These are phyloP conservation scores for Notoglanidium macrostoma DNA, from an alignment of 2,797 vertebrate genomes.

Conservation along the genomic window DNA sequence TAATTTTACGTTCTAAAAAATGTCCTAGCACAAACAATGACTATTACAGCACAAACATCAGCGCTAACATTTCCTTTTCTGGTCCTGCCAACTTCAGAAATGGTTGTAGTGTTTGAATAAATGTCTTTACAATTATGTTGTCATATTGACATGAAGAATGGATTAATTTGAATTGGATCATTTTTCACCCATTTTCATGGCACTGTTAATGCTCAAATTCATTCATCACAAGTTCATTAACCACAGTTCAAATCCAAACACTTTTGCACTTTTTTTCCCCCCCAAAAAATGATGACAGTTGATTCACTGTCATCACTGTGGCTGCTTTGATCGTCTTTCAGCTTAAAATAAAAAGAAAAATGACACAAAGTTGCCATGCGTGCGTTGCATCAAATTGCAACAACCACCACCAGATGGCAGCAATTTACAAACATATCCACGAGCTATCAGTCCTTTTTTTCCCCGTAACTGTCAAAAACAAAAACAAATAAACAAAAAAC, in stretches of 20 bases:
- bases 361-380: background rate
- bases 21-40: background rate
- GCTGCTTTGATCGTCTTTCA: background rate
- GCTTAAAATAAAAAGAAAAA: background rate
- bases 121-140: background rate
- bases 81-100: background rate
- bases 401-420: constrained; percentile 71
- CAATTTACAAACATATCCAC: constrained; percentile 64
- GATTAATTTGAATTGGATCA: background rate
- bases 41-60: background rate
- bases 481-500: background rate
- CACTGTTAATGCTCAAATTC: background rate
- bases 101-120: background rate
- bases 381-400: background rate
- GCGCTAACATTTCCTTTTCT: background rate
- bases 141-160: background rate
- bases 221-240: background rate
- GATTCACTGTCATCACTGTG: background rate
- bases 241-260: background rate
- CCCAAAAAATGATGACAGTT: background rate
- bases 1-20: background rate
- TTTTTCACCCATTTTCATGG: background rate
- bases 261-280: background rate
- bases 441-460: constrained; percentile 59
- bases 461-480: constrained; percentile 46